phyloP scores from a whole-genome alignment of 2,113 vertebrate species.

The Bucco capensis region DNA sequence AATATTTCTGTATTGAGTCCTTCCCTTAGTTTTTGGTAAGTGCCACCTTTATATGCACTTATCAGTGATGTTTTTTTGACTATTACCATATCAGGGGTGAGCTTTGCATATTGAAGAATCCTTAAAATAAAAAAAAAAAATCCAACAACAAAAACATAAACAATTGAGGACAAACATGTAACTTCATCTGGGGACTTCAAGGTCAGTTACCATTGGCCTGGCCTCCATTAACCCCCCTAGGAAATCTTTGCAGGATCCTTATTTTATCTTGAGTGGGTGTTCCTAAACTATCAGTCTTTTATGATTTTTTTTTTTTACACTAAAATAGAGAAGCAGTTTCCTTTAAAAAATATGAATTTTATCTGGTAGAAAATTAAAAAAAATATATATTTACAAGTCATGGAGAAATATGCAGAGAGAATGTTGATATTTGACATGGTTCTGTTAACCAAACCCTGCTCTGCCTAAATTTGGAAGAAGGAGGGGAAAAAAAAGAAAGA shows the following conservation, averaged over 20 bases:
- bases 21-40: neutral
- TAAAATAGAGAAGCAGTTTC: slow-evolving; percentile 63
- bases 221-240: slow-evolving; percentile 74
- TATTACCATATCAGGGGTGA: slow-evolving; percentile 51
- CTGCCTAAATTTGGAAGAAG: slow-evolving; percentile 50
- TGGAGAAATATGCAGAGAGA: slow-evolving; percentile 49
- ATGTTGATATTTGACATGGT: slow-evolving; percentile 37
- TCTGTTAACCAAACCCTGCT: slow-evolving; percentile 16
- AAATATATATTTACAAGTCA: slow-evolving; percentile 47
- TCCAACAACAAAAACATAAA: slow-evolving; percentile 58
- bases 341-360: slow-evolving; percentile 70
- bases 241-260: slow-evolving; percentile 73
- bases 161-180: slow-evolving; percentile 69
- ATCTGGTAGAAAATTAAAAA: slow-evolving; percentile 59
- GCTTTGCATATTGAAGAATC: slow-evolving; percentile 51
- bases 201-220: slow-evolving; percentile 72
- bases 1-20: neutral
- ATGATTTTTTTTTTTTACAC: slow-evolving; percentile 19
- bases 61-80: slow-evolving; percentile 34
- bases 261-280: slow-evolving; percentile 75
- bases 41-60: slow-evolving; percentile 3
- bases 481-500: neutral
- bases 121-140: slow-evolving; percentile 63
- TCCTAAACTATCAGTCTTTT: slow-evolving; percentile 68
- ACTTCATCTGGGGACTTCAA: slow-evolving; percentile 68